Base-by-base conservation (phyloP, 2,113 vertebrate genomes). In the Probosciger aterrimus region DNA sequence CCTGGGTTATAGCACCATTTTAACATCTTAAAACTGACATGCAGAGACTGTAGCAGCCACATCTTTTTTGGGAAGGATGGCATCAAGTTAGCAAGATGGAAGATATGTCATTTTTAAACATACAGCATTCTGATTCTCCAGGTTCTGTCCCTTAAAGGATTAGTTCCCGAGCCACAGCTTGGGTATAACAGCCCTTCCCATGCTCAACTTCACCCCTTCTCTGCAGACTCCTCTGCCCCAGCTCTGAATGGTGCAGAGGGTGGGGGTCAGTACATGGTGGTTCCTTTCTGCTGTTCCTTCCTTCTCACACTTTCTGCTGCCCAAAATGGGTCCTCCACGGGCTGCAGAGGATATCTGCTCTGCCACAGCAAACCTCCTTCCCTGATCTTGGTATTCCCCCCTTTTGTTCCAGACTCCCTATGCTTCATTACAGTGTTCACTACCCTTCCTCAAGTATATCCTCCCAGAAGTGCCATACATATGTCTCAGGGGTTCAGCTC, bases 351-450 rank as follows among this genome's bases (percentile, higher is more conserved):
- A 11, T 73, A 67, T 18, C 39, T 41, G 37, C 39, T 86, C 33
- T 46, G 63, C 30, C 33, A 44, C 1, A 10, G 27, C 35, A 5
- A 75, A 49, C 7, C 44, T 84, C 62, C 22, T 67, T 50, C 11
- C 27, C n/a, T 31, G 9, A 53, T 19, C 17, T 53, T 78, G 60
- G 3, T 20, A n/a, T 14, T 50, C 19, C 13, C 19, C 22, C 39
- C 47, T 70, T 60, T 43, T 46, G 43, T 68, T 80, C 65, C 39
- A 47, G 14, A 13, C 15, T 73, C 15, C 23, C 27, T 14, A 55
- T 0, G 1, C 27, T 27, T n/a, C 1, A 3, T 22, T 35, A 33
- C 49, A 50, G 23, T 2, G 2, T 50, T 77, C 77, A 39, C 37
- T 9, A 41, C 12, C 11, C 37, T 69, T 73, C 53, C 49, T 52